Conservation (phyloP, 35 echinoderm and acorn worm species). For the Acanthaster planci region DNA sequence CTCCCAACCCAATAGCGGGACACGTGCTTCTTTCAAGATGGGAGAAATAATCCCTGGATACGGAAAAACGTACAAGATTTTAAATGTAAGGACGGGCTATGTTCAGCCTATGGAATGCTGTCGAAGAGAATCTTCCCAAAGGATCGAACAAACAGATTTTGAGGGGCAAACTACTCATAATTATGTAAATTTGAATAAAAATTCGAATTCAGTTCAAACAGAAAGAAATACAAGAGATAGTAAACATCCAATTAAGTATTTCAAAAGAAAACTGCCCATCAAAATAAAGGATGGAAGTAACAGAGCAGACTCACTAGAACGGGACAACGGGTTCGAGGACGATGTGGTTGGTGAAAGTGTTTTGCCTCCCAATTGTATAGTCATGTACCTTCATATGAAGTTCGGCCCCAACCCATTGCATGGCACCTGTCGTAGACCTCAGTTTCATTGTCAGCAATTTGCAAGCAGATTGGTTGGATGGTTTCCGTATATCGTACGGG, state of each 20-base stretch:
- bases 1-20: background rate
- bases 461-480: constrained; percentile 49
- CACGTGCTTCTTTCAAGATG: background rate
- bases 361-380: background rate
- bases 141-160: no score
- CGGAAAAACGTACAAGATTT: no score
- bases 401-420: constrained; percentile 42
- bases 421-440: constrained; percentile 10
- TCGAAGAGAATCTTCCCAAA: no score
- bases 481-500: constrained; percentile 41
- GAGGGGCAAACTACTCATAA: no score
- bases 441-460: background rate
- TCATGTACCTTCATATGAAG: constrained; percentile 1
- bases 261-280: background rate
- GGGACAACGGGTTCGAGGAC: background rate
- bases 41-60: background rate
- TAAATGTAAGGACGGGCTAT: no score
- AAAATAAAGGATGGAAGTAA: background rate
- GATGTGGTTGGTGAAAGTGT: background rate
- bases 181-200: no score
- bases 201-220: no score
- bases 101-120: no score
- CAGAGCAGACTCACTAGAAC: background rate
- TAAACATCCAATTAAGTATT: background rate
- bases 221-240: background rate